phyloP scores from a whole-genome alignment of 1,140 invertebrate genomes.

The Pseudomyrmex sp. region DNA sequence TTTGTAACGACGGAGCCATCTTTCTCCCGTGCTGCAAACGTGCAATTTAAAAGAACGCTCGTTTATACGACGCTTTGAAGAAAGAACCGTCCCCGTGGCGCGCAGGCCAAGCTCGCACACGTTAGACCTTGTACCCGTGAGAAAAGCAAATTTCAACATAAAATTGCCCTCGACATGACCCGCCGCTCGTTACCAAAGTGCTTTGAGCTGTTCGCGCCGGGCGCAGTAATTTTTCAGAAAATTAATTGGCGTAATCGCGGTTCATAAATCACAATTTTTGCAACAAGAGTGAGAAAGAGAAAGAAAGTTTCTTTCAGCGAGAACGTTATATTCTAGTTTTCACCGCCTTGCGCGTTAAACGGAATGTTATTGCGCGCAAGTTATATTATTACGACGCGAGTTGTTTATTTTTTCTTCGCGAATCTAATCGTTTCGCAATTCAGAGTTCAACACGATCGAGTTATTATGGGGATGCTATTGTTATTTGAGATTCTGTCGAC shows the following conservation, averaged over 20 bases:
- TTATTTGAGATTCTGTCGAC: conserved; percentile 23
- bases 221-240: conserved; percentile 56
- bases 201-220: conserved; percentile 51
- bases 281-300: conserved; percentile 3
- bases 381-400: conserved; percentile 32
- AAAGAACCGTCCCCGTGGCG: conserved; percentile 30
- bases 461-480: conserved; percentile 9
- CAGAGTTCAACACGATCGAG: conserved; percentile 19
- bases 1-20: conserved; percentile 20
- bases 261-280: conserved; percentile 59
- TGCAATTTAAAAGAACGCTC: conserved; percentile 54
- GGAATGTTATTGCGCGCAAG: conserved; percentile 40
- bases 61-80: conserved; percentile 52
- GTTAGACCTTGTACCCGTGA: conserved; percentile 45
- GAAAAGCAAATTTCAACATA: conserved; percentile 53
- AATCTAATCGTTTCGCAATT: background rate
- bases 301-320: conserved; percentile 7
- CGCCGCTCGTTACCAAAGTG: conserved; percentile 54
- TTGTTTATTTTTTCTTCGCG: conserved; percentile 15
- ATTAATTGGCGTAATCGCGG: conserved; percentile 56
- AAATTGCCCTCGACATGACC: conserved; percentile 49
- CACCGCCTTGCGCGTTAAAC: conserved; percentile 1
- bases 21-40: conserved; percentile 40
- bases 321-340: conserved; percentile 20
- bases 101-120: background rate